Conservation (phyloP, 2,888 invertebrate genomes). For the Hofmannophila pseudospretella region DNA sequence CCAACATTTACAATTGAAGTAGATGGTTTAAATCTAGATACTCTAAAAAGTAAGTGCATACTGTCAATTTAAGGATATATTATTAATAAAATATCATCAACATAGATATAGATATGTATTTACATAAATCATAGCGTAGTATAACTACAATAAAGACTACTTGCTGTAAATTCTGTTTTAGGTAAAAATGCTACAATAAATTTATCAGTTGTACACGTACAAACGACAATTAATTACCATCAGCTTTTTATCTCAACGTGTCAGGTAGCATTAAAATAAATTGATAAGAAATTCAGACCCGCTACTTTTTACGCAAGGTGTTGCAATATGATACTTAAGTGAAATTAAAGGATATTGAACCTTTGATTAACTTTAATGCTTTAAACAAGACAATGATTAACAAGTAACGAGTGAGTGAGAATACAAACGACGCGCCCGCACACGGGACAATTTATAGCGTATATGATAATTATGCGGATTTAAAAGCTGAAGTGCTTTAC, state of each 20-base stretch:
- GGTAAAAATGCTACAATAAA: conserved; percentile 21
- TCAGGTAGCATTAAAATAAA: conserved; percentile 31
- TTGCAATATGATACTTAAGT: conserved; percentile 20
- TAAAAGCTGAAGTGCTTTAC: conserved; percentile 60
- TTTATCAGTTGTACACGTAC: conserved; percentile 30
- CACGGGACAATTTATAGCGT: conserved; percentile 60
- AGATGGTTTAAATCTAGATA: no score
- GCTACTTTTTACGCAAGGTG: conserved; percentile 32
- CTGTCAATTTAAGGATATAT: no score
- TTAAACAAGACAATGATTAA: conserved; percentile 12
- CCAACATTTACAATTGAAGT: no score
- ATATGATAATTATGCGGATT: conserved; percentile 71
- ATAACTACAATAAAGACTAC: no score
- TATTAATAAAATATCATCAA: no score
- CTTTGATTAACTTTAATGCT: conserved; percentile 7
- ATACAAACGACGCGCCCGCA: conserved; percentile 41
- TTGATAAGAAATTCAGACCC: conserved; percentile 26
- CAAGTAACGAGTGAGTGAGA: conserved; percentile 24
- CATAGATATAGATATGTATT: no score
- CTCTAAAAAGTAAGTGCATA: no score
- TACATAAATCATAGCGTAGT: no score
- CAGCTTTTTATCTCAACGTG: conserved; percentile 38
- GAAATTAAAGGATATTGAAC: conserved; percentile 12
- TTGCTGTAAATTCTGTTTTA: background rate
- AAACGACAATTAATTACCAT: conserved; percentile 37